Evolutionary conservation across 2,888 invertebrate species (phyloP), one percentile per base, ranked within the genome.

Genomic region (Deilephila porcellus): DNA sequence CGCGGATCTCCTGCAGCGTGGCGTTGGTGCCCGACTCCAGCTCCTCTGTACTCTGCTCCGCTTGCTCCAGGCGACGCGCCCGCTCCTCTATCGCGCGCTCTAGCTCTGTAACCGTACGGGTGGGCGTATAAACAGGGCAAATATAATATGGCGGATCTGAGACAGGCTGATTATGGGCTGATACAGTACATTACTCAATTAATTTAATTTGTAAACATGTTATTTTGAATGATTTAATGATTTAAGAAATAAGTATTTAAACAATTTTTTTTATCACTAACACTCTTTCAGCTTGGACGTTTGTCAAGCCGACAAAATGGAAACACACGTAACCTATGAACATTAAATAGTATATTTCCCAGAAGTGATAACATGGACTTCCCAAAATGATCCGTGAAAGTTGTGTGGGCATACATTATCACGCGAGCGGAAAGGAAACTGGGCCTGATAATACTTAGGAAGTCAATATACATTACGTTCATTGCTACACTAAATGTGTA

Each of bases 31-130:
- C 94, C 4, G 92, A 82, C 73, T 91, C 93, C 4, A 85, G 78
- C 77, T 87, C 86, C 72, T 89, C 91, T 11, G 85, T 77, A 29
- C 78, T 83, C 72, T 89, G 90, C 76, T 93, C 93, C 45, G 93
- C 93, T 75, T 91, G 91, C 80, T 95, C 95, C 72, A 96, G 82
- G 62, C 96, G 91, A 63, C 95, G 95, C 34, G 96, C 96, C 60
- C 96, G 91, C 82, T 96, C 95, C 0, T 96, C 96, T 86, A 96
- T 96, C 62, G 95, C 96, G 81, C 96, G 95, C 83, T 96, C 96
- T 73, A 96, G 83, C 86, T 96, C 96, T 88, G 95, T 79, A 89
- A 93, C 59, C 29, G 71, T 37, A 56, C n/a, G 19, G 6, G 37
- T 20, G 17, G 62, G 75, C 7, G 59, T 74, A 63, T 20, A 45